Evolutionary conservation across 1,140 invertebrate species (phyloP), one percentile per base, ranked within the genome.

Genomic region (Pseudomyrmex dendroicus): DNA sequence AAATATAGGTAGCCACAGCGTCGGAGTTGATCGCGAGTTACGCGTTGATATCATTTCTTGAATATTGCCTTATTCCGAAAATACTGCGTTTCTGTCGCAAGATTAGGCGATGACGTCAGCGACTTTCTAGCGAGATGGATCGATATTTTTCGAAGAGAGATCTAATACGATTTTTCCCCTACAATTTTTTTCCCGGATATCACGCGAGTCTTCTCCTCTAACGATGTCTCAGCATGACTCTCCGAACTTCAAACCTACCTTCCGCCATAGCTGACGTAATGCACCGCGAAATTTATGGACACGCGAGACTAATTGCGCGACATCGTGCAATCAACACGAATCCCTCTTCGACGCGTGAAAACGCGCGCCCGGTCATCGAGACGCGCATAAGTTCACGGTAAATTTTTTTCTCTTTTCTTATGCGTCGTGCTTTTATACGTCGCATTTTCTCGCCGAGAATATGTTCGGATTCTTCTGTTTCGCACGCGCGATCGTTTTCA

Each of bases 321-420:
- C 17, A 54, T 66, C 64, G 44, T 13, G 25, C 35, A 56, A 80
- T 67, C 70, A 15, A 10, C 44, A 20, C 17, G 57, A 35, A 50
- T 70, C 17, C 22, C 15, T 17, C 54, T 8, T 70, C 20, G 76
- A n/a, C 20, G 44, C 76, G 76, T 68, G 64, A 68, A 78, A 74
- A 64, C 80, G 73, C 85, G 82, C 82, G 85, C 44, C 73, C 52
- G 35, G 35, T 35, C 35, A 68, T 72, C 73, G 66, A 52, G 80
- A 62, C 59, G 61, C 73, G 57, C 63, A 66, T 54, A 54, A 76
- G 12, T 66, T 62, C n/a, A 20, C 17, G 54, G 15, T 35, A 5
- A 35, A 35, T 0, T 17, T 68, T 22, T 44, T 22, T 13, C 44
- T 10, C n/a, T 48, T 12, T 50, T 44, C 46, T 17, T 0, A 50